These are phyloP conservation scores for Laupala kohalensis DNA, from an alignment of 1,140 invertebrate genomes.

Conservation along the genomic window DNA sequence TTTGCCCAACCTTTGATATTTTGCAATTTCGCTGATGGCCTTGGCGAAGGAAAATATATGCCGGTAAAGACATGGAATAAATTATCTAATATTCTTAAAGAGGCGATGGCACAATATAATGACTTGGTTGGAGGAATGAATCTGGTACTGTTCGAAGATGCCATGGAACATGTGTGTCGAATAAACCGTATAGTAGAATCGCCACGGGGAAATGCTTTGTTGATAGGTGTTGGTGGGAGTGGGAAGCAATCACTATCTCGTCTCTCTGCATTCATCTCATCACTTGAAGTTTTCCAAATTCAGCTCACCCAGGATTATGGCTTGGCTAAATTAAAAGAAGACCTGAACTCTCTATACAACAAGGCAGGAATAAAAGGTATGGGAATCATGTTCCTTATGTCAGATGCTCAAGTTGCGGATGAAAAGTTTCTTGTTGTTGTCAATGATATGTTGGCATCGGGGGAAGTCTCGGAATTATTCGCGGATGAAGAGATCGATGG, in stretches of 20 bases:
- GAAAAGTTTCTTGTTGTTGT: conserved; percentile 86
- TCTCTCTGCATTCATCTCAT: conserved; percentile 76
- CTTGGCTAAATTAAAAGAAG: conserved; percentile 46
- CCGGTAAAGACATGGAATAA: conserved; percentile 56
- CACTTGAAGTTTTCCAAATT: conserved; percentile 82
- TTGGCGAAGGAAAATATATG: conserved; percentile 85
- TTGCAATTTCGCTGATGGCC: conserved; percentile 84
- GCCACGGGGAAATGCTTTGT: conserved; percentile 77
- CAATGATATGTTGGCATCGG: conserved; percentile 86
- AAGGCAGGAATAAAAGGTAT: conserved; percentile 81
- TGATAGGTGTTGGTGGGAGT: conserved; percentile 87
- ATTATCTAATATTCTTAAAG: conserved; percentile 62
- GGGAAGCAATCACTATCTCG: conserved; percentile 86
- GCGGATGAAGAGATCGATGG: conserved; percentile 85
- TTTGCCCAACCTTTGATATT: conserved; percentile 64
- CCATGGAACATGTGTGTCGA: conserved; percentile 73
- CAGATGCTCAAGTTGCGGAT: conserved; percentile 82
- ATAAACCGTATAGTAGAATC: conserved; percentile 88
- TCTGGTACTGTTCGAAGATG: conserved; percentile 89
- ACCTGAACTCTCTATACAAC: conserved; percentile 69
- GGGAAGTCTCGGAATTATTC: conserved; percentile 84
- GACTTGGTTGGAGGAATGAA: conserved; percentile 78
- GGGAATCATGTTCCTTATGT: conserved; percentile 82
- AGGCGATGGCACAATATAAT: conserved; percentile 76
- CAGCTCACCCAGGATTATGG: conserved; percentile 86